Conservation (phyloP, 2,113 vertebrate genomes). For the Romanogobio albipinnatus region DNA sequence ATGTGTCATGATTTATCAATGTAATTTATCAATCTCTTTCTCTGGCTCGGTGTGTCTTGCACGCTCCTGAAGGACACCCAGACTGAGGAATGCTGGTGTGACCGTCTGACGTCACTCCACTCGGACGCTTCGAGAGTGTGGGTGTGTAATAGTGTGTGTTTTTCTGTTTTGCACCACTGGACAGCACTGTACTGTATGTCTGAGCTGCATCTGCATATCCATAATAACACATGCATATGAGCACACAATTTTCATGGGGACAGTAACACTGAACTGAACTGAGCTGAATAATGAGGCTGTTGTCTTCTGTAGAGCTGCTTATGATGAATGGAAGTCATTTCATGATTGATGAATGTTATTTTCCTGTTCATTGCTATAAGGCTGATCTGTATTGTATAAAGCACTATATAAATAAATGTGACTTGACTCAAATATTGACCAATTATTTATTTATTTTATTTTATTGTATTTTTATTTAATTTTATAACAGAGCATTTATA, state of each 20-base stretch:
- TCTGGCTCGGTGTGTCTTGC: background rate
- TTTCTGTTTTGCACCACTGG: background rate
- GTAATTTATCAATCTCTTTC: background rate
- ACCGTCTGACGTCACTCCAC: constrained; percentile 6
- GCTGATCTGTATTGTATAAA: too few relatives aligned
- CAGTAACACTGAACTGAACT: too few relatives aligned
- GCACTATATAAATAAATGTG: too few relatives aligned
- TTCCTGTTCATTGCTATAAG: too few relatives aligned
- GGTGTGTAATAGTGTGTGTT: constrained; percentile 1
- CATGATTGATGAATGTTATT: too few relatives aligned
- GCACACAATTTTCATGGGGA: background rate
- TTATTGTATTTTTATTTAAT: too few relatives aligned
- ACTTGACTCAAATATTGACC: background rate
- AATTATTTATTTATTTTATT: background rate
- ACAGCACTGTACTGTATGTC: constrained; percentile 5
- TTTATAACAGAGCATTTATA: too few relatives aligned
- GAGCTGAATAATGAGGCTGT: too few relatives aligned
- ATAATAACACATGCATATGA: background rate
- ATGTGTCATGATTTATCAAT: background rate
- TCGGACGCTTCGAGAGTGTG: background rate
- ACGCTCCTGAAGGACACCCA: constrained; percentile 21
- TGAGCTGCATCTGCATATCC: background rate
- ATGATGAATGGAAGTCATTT: too few relatives aligned
- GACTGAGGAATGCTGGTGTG: constrained; percentile 42
- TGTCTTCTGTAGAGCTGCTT: too few relatives aligned